A percentile compares a stretch with the other conserved stretches of the same genome.
These are phyloP conservation scores for Stenurella melanura DNA, from an alignment of 2,888 invertebrate species.

Conservation along the genomic window DNA sequence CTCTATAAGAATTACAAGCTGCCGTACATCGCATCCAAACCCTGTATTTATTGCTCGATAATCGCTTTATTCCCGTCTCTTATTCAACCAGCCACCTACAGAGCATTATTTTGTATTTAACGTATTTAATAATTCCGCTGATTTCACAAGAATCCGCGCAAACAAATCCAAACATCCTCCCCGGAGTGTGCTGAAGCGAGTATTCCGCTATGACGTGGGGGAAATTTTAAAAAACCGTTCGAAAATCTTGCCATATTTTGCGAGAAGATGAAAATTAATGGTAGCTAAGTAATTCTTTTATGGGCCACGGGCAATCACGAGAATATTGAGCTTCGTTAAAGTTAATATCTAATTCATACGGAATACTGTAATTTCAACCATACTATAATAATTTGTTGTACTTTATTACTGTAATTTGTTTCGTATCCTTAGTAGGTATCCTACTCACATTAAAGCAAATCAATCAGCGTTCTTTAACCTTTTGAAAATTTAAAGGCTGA, in stretches of 20 bases:
- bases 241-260: conserved; percentile 61
- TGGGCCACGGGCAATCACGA: conserved; percentile 65
- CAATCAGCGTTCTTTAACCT: conserved; percentile 2
- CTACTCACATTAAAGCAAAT: background rate
- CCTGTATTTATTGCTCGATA: conserved; percentile 64
- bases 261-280: conserved; percentile 64
- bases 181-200: background rate
- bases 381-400: conserved; percentile 44
- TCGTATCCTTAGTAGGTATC: conserved; percentile 4
- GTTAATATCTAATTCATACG: conserved; percentile 64
- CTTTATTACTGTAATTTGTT: conserved; percentile 43
- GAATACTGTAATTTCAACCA: conserved; percentile 60
- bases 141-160: background rate
- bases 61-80: conserved; percentile 65
- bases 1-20: conserved; percentile 34
- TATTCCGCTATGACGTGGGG: background rate
- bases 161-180: background rate
- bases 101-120: conserved; percentile 65
- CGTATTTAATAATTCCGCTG: conserved; percentile 48
- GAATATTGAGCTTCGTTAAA: conserved; percentile 62
- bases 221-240: background rate
- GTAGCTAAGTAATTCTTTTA: conserved; percentile 65
- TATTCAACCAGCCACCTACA: conserved; percentile 64
- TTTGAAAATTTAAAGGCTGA: background rate
- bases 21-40: conserved; percentile 54